Evolutionary conservation across 2,113 vertebrate genomes (phyloP).

Genomic region (Dicerorhinus sumatrensis): DNA sequence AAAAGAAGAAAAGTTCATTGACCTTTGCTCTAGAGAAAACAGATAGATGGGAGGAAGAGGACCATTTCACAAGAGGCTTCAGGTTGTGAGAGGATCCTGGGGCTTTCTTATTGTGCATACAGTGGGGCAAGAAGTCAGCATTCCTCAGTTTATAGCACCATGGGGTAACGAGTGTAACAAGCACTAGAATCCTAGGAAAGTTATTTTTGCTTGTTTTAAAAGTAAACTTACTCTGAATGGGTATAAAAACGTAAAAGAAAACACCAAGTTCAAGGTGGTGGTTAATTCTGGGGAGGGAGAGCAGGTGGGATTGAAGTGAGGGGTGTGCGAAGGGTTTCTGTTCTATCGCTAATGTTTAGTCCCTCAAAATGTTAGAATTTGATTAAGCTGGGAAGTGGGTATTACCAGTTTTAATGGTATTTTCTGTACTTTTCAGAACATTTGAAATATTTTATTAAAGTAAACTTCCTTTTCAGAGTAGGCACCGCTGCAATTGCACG

Average conservation of each 20-base stretch:
- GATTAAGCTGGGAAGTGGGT: not conserved
- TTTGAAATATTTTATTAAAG: slow-evolving; percentile 8
- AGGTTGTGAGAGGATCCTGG: no score
- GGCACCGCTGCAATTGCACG: not conserved
- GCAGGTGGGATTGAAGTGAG: not conserved
- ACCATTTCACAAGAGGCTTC: not conserved
- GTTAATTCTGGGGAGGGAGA: not conserved
- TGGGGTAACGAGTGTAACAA: not conserved
- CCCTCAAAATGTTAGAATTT: slow-evolving; percentile 30
- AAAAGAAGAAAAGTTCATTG: not conserved
- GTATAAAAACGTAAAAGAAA: not conserved
- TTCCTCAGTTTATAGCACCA: not conserved
- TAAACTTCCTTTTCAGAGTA: not conserved
- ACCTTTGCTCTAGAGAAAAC: not conserved
- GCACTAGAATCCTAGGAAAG: not conserved
- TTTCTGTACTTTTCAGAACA: not conserved
- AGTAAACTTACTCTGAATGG: not conserved
- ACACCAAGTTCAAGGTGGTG: not conserved
- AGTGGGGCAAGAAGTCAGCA: not conserved
- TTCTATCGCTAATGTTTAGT: not conserved
- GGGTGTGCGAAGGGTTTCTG: not conserved
- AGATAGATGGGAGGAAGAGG: not conserved
- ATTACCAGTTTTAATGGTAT: not conserved
- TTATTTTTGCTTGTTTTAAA: slow-evolving; percentile 25
- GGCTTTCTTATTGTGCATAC: not conserved